These are phyloP conservation scores for Antitype chi DNA, from an alignment of 2,888 invertebrate genomes.

Conservation along the genomic window DNA sequence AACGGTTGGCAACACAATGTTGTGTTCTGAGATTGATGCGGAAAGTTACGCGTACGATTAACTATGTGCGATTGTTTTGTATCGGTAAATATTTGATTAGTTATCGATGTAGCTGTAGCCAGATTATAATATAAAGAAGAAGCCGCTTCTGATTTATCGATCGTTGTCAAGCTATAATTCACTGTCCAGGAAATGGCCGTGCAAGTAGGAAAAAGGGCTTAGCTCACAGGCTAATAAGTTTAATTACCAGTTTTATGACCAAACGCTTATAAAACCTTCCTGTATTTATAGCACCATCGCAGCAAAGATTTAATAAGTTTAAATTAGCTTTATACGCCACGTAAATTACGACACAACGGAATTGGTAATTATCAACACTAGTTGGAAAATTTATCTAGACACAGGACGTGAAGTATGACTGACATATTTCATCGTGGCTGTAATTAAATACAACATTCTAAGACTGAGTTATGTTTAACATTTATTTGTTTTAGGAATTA, in stretches of 20 bases:
- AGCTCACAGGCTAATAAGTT: conserved; percentile 33
- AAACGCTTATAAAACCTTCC: conserved; percentile 33
- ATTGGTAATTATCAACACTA: conserved; percentile 48
- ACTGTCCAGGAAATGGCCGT: conserved; percentile 16
- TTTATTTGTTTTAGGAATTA: conserved; percentile 39
- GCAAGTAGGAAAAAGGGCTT: conserved; percentile 9
- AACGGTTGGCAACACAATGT: conserved; percentile 37
- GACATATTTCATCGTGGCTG: conserved; percentile 46
- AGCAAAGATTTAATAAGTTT: conserved; percentile 27
- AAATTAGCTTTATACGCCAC: conserved; percentile 44
- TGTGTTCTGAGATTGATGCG: not conserved
- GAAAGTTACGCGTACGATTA: conserved; percentile 3
- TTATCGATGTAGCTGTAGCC: conserved; percentile 5
- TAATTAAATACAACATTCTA: conserved; percentile 60
- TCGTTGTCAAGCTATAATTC: conserved; percentile 11
- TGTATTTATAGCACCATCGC: conserved; percentile 45
- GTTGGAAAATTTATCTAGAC: conserved; percentile 40
- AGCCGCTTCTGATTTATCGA: conserved; percentile 19
- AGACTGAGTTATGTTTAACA: conserved; percentile 37
- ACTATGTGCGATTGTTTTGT: conserved; percentile 20
- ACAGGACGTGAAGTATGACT: conserved; percentile 42
- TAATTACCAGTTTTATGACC: conserved; percentile 45
- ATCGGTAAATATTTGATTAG: conserved; percentile 6
- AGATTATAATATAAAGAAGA: conserved; percentile 16
- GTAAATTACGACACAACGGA: conserved; percentile 47